Evolutionary conservation across 2,797 vertebrate species (phyloP).

Genomic region (Chrosomus eos): DNA sequence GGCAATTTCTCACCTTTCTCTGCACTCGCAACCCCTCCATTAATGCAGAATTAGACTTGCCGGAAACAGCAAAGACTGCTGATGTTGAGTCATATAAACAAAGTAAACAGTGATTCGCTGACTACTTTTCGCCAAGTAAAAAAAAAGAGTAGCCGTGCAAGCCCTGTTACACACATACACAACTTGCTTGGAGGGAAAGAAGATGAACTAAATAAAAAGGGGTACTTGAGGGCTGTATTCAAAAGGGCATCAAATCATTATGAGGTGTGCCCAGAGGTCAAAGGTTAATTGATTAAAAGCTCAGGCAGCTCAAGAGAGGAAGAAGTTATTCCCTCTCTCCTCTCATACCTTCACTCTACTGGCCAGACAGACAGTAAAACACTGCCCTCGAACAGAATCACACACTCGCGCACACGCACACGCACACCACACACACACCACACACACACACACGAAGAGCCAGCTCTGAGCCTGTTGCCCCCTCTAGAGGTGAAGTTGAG

Average conservation of each 20-base stretch:
- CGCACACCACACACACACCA: background rate
- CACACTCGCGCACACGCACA: background rate
- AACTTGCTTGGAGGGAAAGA: conserved; percentile 22
- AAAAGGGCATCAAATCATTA: conserved; percentile 43
- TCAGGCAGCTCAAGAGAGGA: conserved; percentile 41
- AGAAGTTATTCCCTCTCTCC: conserved; percentile 18
- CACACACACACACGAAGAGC: background rate
- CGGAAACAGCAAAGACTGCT: background rate
- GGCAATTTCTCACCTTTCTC: conserved; percentile 9
- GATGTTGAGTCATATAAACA: conserved; percentile 13
- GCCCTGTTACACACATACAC: conserved; percentile 13
- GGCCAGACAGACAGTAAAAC: conserved; percentile 11
- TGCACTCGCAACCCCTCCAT: background rate
- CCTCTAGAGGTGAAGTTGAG: conserved; percentile 33
- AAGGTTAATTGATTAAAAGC: conserved; percentile 43
- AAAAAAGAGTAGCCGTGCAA: conserved; percentile 23
- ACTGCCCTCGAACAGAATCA: background rate
- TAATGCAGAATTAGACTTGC: conserved; percentile 8
- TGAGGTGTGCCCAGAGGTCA: conserved; percentile 35
- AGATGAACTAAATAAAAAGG: conserved; percentile 30
- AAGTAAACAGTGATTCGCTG: background rate
- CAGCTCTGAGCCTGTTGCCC: conserved; percentile 45
- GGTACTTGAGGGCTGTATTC: conserved; percentile 2
- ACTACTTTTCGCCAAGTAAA: background rate
- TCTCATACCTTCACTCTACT: conserved; percentile 17